Evolutionary conservation across 1,140 invertebrate species (phyloP), one percentile per base, ranked within the genome.

Genomic region (Cotesia glomerata): DNA sequence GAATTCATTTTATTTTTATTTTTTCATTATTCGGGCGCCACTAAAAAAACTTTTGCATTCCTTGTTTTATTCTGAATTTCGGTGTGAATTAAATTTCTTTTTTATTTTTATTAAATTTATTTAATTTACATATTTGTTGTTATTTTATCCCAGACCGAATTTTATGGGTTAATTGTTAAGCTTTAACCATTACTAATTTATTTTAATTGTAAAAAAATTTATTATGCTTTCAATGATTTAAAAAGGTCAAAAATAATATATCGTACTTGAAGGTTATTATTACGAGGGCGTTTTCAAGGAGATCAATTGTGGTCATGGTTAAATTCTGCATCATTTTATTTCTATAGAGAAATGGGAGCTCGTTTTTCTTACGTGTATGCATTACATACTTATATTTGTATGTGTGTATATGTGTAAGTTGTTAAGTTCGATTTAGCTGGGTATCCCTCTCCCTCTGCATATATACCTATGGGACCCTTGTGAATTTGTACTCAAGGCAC

Each of bases 241-340:
- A 58, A 16, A 58, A 58, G 26, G 9, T 58, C 9, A 18, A 18
- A 16, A 58, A 58, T 18, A 58, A 58, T 18, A 58, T 58, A 58
- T 18, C 11, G 14, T 9, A 26, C 56, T 16, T 58, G 14, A 18
- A 58, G 56, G 56, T 45, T 45, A 45, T 45, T 45, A 58, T 58
- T 58, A 58, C 56, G 56, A 58, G 56, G 56, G 56, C 56, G 56
- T 58, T 58, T 45, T 58, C 56, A 58, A 58, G 56, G 56, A 58
- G 56, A 58, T 58, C 56, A 58, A 58, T 58, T 58, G 56, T 58
- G 56, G 18, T 16, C 16, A 58, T 26, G 56, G 18, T 26, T 16
- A 58, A 58, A 18, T 58, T 18, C 14, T 18, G 56, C 16, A 58
- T 18, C 9, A 18, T 58, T 58, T 58, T 18, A 16, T 58, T 58